Base-by-base conservation (phyloP, 2,888 invertebrate species). In the Cephalotes varians region DNA sequence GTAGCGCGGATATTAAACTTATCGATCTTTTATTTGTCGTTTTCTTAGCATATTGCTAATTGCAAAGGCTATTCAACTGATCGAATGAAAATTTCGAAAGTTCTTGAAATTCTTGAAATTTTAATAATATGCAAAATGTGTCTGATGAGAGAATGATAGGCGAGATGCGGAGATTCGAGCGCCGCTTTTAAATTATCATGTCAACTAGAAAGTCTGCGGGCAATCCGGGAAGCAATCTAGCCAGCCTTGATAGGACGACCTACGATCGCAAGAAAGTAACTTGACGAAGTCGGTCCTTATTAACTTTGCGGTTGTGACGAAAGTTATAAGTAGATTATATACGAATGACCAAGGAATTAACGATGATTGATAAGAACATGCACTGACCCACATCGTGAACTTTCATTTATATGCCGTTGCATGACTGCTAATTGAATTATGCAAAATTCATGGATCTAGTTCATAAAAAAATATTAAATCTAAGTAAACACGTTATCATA, bases 181-280 rank as follows among this genome's bases (percentile, higher is more conserved):
- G 56, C 71, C 56, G 71, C 56, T 71, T 77, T 77, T 71, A 77
- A 77, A 77, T 77, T 77, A 71, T 44, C 56, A 71, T 79, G 77
- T 71, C 77, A 79, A 79, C 71, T 79, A 58, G 56, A 58, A 79
- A 79, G 71, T 44, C 18, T 40, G 21, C 71, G 44, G 25, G 71
- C 44, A 44, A 77, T 77, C 34, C 56, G 77, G 71, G 9, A 79
- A 79, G 77, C 71, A 79, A 79, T 79, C 56, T 79, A 79, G 56
- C 44, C 7, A 56, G 21, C 56, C 71, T 79, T 71, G 44, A 79
- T 71, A 65, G 15, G n/a, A 12, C 44, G 21, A 28, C 28, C 56
- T 44, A 51, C 21, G 56, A 77, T 77, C 44, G 44, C 56, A 44
- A 34, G 56, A 34, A 79, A 79, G 56, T 71, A 56, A 37, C 25